These are phyloP conservation scores for Ciconia stormi DNA, from an alignment of 2,113 vertebrate genomes.

Conservation along the genomic window DNA sequence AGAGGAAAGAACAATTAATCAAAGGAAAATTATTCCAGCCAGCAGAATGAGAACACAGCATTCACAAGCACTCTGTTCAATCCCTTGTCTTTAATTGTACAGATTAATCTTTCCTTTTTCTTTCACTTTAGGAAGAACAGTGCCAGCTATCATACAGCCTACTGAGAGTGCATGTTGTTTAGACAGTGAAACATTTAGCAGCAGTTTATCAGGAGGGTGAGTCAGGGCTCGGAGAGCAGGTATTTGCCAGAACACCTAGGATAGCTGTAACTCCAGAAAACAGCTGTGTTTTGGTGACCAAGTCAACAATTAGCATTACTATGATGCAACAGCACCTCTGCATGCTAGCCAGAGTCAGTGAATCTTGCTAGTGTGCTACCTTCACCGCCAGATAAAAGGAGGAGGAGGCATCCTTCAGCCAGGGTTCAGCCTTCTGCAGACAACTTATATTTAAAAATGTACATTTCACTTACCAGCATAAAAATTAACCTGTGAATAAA, in stretches of 20 bases:
- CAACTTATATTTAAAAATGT: neutral
- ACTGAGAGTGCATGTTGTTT: neutral
- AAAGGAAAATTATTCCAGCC: neutral
- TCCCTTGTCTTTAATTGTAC: neutral
- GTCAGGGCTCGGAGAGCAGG: neutral
- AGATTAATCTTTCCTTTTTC: neutral
- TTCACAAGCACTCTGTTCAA: neutral
- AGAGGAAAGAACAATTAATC: neutral
- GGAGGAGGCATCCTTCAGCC: neutral
- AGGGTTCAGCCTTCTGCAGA: neutral
- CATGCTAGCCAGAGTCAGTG: neutral
- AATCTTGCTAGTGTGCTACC: neutral
- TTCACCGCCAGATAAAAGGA: neutral
- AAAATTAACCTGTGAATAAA: neutral
- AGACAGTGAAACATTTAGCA: neutral
- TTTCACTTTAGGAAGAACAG: neutral
- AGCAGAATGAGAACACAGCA: neutral
- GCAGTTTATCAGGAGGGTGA: neutral
- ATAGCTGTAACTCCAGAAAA: neutral
- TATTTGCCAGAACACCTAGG: neutral
- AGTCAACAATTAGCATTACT: neutral
- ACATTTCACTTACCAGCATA: neutral
- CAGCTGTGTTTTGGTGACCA: neutral
- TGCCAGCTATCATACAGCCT: neutral
- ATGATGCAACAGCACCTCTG: neutral